phyloP scores from a whole-genome alignment of 92 coral and sea anemone species.

The Actinostola sp. region DNA sequence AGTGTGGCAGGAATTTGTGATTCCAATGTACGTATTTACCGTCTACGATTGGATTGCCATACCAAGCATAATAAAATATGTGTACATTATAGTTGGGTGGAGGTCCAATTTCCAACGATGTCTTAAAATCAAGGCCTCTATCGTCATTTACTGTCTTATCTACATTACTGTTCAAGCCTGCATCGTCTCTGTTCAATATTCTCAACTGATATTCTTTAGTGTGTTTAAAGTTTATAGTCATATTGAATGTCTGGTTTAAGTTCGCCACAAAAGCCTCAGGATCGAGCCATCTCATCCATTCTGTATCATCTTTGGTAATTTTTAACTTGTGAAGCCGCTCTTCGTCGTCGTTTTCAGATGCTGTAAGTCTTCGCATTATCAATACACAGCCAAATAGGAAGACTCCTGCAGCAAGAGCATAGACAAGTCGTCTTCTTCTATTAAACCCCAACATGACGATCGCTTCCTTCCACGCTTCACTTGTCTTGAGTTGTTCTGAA shows the following conservation, averaged over 20 bases:
- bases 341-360: conserved; percentile 31
- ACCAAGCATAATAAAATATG: conserved; percentile 95
- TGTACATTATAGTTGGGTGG: conserved; percentile 86
- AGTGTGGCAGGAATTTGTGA: conserved; percentile 87
- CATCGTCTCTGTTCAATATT: not conserved
- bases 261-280: not conserved
- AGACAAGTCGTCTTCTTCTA: conserved; percentile 40
- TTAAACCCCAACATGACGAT: not conserved
- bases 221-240: not conserved
- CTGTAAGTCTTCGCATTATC: conserved; percentile 35
- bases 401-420: conserved; percentile 22
- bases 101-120: not conserved
- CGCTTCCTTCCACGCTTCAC: not conserved
- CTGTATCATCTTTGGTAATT: conserved; percentile 12
- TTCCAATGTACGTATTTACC: conserved; percentile 93
- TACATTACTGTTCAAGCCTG: not conserved
- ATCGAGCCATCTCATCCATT: conserved; percentile 23
- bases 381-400: conserved; percentile 55
- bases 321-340: not conserved
- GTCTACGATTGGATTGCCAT: conserved; percentile 83
- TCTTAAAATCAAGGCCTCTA: not conserved
- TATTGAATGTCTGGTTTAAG: not conserved
- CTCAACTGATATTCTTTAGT: not conserved
- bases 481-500: not conserved
- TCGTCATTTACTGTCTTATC: not conserved